phyloP scores from a whole-genome alignment of 2,113 vertebrate species.

The Pterocles burchelli region DNA sequence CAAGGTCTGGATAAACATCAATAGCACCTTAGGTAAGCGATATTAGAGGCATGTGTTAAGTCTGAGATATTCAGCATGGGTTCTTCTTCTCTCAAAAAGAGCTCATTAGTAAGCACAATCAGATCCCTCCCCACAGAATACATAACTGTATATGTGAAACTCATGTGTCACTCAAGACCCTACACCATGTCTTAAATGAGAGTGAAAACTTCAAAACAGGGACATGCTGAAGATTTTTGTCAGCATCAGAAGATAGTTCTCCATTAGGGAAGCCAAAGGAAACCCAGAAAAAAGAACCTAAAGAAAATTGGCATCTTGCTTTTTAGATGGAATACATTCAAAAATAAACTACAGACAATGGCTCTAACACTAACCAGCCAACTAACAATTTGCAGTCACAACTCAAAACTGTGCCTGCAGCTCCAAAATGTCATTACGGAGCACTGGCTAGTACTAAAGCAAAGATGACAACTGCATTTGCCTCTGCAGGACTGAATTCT shows the following conservation, averaged over 20 bases:
- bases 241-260: background rate
- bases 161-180: rapidly evolving
- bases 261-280: background rate
- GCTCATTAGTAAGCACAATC: background rate
- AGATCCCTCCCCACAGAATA: background rate
- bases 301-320: background rate
- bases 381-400: conserved; percentile 33
- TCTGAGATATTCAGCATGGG: background rate
- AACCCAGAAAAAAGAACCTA: background rate
- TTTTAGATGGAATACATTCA: conserved; percentile 20
- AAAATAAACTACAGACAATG: conserved; percentile 44
- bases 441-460: conserved; percentile 18
- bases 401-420: conserved; percentile 34
- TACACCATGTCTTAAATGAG: background rate
- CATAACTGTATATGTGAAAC: background rate
- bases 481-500: conserved; percentile 14
- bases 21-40: background rate
- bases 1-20: background rate
- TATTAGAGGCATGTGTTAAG: background rate
- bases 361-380: conserved; percentile 32
- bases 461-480: conserved; percentile 45
- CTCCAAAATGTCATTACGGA: conserved; percentile 21
- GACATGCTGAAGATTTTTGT: background rate
- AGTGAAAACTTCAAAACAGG: conserved; percentile 3
- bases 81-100: background rate